A percentile compares a stretch with the other conserved stretches of the same genome.
These are phyloP conservation scores for Oreochromis mossambicus DNA, from an alignment of 2,797 vertebrate species.

Conservation along the genomic window DNA sequence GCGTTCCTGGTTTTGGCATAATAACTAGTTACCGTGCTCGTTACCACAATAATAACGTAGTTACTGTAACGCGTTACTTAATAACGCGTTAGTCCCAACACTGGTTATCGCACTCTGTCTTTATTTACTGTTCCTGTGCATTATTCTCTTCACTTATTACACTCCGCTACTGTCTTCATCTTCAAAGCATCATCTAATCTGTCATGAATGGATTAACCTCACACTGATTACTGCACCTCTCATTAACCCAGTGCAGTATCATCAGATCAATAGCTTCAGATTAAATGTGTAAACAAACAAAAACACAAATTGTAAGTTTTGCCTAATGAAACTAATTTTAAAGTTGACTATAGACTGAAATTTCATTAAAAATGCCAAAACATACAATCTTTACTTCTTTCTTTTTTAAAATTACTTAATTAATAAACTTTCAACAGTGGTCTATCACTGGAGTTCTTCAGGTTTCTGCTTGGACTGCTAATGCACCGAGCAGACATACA, in stretches of 20 bases:
- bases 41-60: too few species aligned
- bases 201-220: conserved; percentile 19
- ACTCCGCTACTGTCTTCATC: not conserved
- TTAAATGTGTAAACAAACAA: not conserved
- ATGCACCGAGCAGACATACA: not conserved
- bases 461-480: not conserved
- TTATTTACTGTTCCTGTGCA: not conserved
- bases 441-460: not conserved
- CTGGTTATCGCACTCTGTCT: not conserved
- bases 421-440: not conserved
- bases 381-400: not conserved
- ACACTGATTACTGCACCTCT: conserved; percentile 11
- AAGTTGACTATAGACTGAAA: not conserved
- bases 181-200: conserved; percentile 30
- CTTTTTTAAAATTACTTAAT: not conserved
- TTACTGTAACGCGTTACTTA: too few species aligned
- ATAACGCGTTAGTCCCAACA: too few species aligned
- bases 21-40: too few species aligned
- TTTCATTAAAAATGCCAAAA: not conserved
- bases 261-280: conserved; percentile 8
- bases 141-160: not conserved
- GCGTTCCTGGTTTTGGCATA: too few species aligned
- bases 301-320: not conserved
- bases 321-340: not conserved
- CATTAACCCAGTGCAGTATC: not conserved